These are phyloP conservation scores for Glaucidium brasilianum DNA, from an alignment of 2,113 vertebrate species.

Conservation along the genomic window DNA sequence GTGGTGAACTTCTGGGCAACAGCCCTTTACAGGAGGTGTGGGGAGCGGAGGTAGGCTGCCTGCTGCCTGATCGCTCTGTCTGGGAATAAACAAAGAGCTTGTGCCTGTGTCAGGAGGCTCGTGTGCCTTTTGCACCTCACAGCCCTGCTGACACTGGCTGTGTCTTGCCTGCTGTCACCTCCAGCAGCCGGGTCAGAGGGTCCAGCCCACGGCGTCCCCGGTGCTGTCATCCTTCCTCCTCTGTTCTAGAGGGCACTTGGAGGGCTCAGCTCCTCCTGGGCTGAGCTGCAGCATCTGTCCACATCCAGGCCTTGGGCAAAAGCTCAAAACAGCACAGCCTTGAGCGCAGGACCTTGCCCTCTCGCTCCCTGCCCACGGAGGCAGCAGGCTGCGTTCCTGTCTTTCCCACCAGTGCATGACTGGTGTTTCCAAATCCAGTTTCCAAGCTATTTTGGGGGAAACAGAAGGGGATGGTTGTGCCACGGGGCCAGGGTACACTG, in stretches of 20 bases:
- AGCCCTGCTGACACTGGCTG: not conserved
- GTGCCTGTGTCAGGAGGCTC: not conserved
- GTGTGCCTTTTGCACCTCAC: not conserved
- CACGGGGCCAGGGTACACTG: not conserved
- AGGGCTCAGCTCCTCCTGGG: not conserved
- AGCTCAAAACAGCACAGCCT: not conserved
- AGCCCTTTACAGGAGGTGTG: not conserved
- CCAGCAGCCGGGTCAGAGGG: not conserved
- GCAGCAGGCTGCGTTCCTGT: not conserved
- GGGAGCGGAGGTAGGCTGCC: not conserved
- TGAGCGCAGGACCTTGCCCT: not conserved
- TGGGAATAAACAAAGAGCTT: conserved; percentile 14
- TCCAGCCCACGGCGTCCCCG: not conserved
- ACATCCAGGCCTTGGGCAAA: not conserved
- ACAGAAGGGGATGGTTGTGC: not conserved
- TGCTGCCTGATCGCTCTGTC: not conserved
- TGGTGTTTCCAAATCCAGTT: not conserved
- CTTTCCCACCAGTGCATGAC: not conserved
- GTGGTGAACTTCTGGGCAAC: conserved; percentile 16
- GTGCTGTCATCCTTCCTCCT: not conserved
- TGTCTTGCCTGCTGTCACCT: not conserved
- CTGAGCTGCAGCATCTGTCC: not conserved
- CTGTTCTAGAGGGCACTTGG: not conserved
- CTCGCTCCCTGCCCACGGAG: accelerated
- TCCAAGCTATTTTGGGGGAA: not conserved